These are phyloP conservation scores for Ferdinandea cuprea DNA, from an alignment of 2,888 invertebrate species.

Conservation along the genomic window DNA sequence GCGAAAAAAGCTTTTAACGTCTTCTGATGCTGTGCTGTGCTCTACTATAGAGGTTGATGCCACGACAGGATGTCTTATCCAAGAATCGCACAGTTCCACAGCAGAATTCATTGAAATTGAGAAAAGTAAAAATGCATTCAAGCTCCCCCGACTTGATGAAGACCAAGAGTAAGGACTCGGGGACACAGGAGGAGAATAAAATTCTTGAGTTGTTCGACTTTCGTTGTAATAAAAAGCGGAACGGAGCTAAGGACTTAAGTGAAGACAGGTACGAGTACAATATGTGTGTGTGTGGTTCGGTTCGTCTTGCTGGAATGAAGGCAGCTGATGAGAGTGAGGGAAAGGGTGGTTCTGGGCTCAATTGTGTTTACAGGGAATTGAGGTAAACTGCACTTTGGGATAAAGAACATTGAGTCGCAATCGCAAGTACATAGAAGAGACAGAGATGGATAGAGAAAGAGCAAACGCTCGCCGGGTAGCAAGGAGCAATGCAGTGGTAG, in stretches of 20 bases:
- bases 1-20: constrained; percentile 69
- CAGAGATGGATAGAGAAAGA: not conserved
- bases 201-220: constrained; percentile 73
- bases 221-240: constrained; percentile 63
- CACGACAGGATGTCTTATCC: constrained; percentile 73
- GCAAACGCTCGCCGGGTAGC: not conserved
- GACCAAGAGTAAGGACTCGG: constrained; percentile 3
- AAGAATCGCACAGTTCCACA: constrained; percentile 55
- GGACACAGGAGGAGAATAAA: constrained; percentile 51
- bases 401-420: constrained; percentile 66
- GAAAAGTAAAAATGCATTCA: constrained; percentile 62
- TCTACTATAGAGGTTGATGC: constrained; percentile 64
- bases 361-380: constrained; percentile 73
- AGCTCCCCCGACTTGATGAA: constrained; percentile 16
- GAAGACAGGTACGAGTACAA: constrained; percentile 59
- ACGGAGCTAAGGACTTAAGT: constrained; percentile 67
- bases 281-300: constrained; percentile 38
- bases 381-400: constrained; percentile 70
- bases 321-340: too few species aligned
- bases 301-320: too few species aligned
- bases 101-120: constrained; percentile 68
- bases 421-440: constrained; percentile 4
- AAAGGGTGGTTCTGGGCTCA: constrained; percentile 20
- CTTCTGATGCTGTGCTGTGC: constrained; percentile 29
- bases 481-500: constrained; percentile 59